Base-by-base conservation (phyloP, 2,113 vertebrate species). In the Rhabdornis inornatus region DNA sequence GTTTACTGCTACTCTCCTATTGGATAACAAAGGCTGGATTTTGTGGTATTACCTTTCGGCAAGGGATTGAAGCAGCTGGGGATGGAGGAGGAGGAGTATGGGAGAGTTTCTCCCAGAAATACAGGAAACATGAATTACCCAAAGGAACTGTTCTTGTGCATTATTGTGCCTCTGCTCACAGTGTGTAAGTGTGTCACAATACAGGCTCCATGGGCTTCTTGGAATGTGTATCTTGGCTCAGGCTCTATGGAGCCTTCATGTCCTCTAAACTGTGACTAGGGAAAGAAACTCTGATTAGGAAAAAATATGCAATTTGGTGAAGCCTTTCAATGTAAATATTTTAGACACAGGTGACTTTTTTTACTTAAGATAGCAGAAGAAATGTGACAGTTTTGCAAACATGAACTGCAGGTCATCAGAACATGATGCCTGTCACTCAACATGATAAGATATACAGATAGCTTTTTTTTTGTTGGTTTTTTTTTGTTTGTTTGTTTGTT, bases 21-120 rank as follows among this genome's bases (percentile, higher is more conserved):
- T 61, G 84, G n/a, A 69, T 89, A 89, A 91, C 74, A 94, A 94
- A 95, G 65, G 80, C 69, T 64, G 61, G 87, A 74, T 81, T 96
- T 79, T 42, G 74, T 25, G 35, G 72, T 78, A 30, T 84, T 81
- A 75, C 80, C 47, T 94, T 92, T 89, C 81, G 81, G 72, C 49
- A 16, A 72, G 39, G 60, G 69, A 78, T 15, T 56, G 24, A 82
- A 71, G 49, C 44, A 49, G 49, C 65, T 94, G 80, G 30, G 18
- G 16, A 68, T 20, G 19, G 57, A 59, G 83, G 37, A 93, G 68
- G 39, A 92, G 68, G 30, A 94, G 22, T 33, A n/a, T 13, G 40
- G 52, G 56, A 39, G 49, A 44, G 31, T 82, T 95, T 91, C 82
- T 93, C 57, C n/a, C 59, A 50, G 64, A 83, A 89, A 50, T 49